These are phyloP conservation scores for Phengaris alcon DNA, from an alignment of 2,888 invertebrate species.

Conservation along the genomic window DNA sequence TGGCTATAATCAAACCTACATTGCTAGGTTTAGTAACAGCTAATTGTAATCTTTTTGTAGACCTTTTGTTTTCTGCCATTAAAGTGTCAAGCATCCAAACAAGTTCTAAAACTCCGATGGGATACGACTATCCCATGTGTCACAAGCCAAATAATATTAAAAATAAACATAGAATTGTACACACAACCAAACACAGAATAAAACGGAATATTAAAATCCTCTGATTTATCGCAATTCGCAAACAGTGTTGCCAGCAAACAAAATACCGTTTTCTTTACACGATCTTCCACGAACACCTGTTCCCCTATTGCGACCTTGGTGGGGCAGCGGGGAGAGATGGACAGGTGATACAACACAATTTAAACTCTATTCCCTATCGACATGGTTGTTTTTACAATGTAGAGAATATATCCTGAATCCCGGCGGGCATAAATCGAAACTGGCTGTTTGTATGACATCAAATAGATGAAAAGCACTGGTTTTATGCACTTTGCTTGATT, in stretches of 20 bases:
- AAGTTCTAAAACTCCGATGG: too few species aligned
- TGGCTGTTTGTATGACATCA: constrained; percentile 35
- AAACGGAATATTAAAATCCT: neutral
- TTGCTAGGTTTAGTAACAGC: too few species aligned
- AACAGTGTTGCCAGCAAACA: constrained; percentile 21
- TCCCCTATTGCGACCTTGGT: constrained; percentile 44
- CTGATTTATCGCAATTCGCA: neutral
- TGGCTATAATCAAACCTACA: too few species aligned
- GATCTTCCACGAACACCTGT: constrained; percentile 45
- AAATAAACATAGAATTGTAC: too few species aligned
- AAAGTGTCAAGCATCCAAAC: too few species aligned
- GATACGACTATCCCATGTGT: too few species aligned
- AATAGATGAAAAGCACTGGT: constrained; percentile 36
- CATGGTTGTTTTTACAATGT: constrained; percentile 30
- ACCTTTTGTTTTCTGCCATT: too few species aligned
- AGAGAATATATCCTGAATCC: constrained; percentile 35
- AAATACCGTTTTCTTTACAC: constrained; percentile 34
- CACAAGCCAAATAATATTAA: too few species aligned
- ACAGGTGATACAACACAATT: constrained; percentile 33
- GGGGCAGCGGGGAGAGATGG: constrained; percentile 40
- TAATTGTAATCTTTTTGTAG: too few species aligned
- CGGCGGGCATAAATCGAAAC: constrained; percentile 39
- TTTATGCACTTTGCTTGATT: constrained; percentile 33
- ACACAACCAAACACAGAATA: too few species aligned
- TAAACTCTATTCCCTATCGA: constrained; percentile 32